phyloP scores from a whole-genome alignment of 2,888 invertebrate genomes.

The Cosmia pyralina region DNA sequence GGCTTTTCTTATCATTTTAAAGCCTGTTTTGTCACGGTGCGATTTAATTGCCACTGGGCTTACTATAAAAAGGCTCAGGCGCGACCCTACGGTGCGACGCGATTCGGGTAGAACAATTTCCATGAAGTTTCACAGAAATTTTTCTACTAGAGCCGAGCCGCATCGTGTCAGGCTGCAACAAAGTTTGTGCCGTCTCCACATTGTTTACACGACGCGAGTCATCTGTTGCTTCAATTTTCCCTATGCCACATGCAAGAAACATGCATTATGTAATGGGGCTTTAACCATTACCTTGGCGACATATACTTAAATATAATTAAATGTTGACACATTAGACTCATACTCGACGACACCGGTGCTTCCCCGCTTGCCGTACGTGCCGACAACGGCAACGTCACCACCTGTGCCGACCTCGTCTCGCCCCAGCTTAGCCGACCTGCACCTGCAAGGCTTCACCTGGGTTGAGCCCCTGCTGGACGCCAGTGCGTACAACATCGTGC shows the following conservation, averaged over 20 bases:
- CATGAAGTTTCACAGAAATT: no score
- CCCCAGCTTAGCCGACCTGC: conserved; percentile 64
- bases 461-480: conserved; percentile 70
- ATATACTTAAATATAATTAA: not conserved
- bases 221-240: not conserved
- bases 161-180: no score
- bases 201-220: not conserved
- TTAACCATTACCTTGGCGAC: not conserved
- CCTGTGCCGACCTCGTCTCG: not conserved
- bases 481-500: conserved; percentile 67
- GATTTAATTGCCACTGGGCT: not conserved
- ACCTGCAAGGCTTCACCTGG: conserved; percentile 78
- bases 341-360: conserved; percentile 7
- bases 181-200: no score
- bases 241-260: not conserved
- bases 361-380: accelerated
- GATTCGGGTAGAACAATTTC: no score
- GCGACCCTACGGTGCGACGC: no score
- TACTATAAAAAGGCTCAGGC: not conserved
- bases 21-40: not conserved
- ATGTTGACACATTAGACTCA: conserved; percentile 1
- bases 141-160: no score
- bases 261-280: not conserved
- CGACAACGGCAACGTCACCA: accelerated
- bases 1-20: not conserved